Evolutionary conservation across 2,797 vertebrate species (phyloP), one percentile per base, ranked within the genome.

Genomic region (Tiaroga cobitis): DNA sequence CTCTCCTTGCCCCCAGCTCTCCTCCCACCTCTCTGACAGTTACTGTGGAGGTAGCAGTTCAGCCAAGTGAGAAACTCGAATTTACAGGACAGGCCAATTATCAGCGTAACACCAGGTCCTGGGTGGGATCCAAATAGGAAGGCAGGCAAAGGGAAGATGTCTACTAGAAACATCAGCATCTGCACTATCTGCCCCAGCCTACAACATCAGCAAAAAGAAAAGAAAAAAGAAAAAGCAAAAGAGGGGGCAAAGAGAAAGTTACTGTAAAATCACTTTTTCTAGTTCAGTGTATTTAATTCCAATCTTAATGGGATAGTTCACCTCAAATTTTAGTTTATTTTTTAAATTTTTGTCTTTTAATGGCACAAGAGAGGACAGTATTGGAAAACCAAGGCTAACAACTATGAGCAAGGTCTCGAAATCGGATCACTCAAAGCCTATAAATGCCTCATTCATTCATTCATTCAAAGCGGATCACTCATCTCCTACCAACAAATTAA

Each of bases 51-150:
- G 89, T 89, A 91, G 92, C 91, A 89, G 90, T 92, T 93, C 91
- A 93, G 90, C 90, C 89, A 90, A 93, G 92, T 93, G 93, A 89
- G 89, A 93, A 93, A 91, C 88, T 88, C 92, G 91, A 94, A 92
- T 94, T 88, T 90, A 92, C 90, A 91, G 90, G 91, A 90, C 91
- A 91, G 90, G 91, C 92, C 93, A 93, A 94, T 95, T 94, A 94
- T 93, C 91, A 93, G 92, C 82, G 79, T 92, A 93, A 93, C 94
- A 93, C 92, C 93, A 92, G 89, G 89, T 89, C 91, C 88, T 93
- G 91, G 90, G 92, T 91, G 90, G 87, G 90, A 92, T 94, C 92
- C 90, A 93, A 93, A 90, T 82, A 87, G 70, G 76, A 85, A 86
- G 85, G 77, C 24, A 89, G 87, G 85, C 84, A 89, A 89, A 81